These are phyloP conservation scores for Trilocha varians DNA, from an alignment of 2,888 invertebrate species.

Conservation along the genomic window DNA sequence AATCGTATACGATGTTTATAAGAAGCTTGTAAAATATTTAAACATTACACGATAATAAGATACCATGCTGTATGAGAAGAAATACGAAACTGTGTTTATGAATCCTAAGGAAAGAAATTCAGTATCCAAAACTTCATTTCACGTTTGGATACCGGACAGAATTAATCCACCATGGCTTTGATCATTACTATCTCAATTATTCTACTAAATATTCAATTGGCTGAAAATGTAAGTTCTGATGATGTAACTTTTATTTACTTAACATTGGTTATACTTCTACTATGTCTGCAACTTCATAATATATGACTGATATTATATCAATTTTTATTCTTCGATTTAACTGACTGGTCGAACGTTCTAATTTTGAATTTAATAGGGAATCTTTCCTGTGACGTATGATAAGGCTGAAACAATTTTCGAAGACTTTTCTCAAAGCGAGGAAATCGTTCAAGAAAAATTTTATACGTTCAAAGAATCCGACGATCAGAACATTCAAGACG, in stretches of 20 bases:
- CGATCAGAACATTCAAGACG: constrained; percentile 21
- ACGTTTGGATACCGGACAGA: constrained; percentile 17
- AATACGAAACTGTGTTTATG: constrained; percentile 35
- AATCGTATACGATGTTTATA: not conserved
- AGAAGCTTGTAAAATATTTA: constrained; percentile 14
- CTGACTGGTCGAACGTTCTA: not conserved
- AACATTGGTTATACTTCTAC: too few relatives aligned
- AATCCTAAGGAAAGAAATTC: constrained; percentile 23
- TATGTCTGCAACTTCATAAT: too few relatives aligned
- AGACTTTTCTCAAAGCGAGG: constrained; percentile 16
- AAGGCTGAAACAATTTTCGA: constrained; percentile 18
- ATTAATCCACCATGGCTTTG: constrained; percentile 33
- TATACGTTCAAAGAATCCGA: constrained; percentile 21
- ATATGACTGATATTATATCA: too few relatives aligned
- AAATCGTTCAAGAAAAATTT: constrained; percentile 23
- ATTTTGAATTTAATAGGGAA: constrained; percentile 21
- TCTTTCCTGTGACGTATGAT: constrained; percentile 29
- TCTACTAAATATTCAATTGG: constrained; percentile 20
- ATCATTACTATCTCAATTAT: constrained; percentile 24
- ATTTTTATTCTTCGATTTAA: too few relatives aligned
- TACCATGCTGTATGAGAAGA: not conserved
- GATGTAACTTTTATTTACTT: not conserved
- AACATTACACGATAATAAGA: not conserved
- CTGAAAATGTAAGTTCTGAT: constrained; percentile 34
- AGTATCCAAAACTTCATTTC: constrained; percentile 19